These are phyloP conservation scores for Margaritifera margaritifera DNA, from an alignment of 2,888 invertebrate genomes.

Conservation along the genomic window DNA sequence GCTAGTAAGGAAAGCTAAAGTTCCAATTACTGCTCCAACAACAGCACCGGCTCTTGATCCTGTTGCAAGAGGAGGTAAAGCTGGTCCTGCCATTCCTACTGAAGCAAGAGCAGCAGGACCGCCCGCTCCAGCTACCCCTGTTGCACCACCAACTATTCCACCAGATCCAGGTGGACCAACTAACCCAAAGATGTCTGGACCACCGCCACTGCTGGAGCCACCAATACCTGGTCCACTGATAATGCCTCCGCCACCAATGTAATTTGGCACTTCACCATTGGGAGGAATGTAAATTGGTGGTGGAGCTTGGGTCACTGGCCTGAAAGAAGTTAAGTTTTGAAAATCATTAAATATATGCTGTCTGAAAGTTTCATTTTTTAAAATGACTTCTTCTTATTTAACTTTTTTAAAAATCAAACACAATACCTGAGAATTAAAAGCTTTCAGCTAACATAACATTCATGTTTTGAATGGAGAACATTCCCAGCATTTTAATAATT, in stretches of 20 bases:
- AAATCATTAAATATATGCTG: neutral
- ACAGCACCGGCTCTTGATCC: conserved; percentile 63
- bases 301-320: conserved; percentile 24
- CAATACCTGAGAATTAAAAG: no score
- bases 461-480: no score
- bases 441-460: no score
- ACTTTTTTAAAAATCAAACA: no score
- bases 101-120: conserved; percentile 40
- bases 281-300: conserved; percentile 30
- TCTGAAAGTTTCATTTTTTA: no score
- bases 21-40: conserved; percentile 59
- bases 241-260: conserved; percentile 45
- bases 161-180: conserved; percentile 16
- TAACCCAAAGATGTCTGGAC: neutral
- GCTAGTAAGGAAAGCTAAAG: conserved; percentile 56
- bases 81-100: conserved; percentile 29
- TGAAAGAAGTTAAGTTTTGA: conserved; percentile 4
- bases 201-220: conserved; percentile 27
- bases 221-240: conserved; percentile 40
- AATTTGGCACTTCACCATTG: conserved; percentile 22
- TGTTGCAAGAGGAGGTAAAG: conserved; percentile 33
- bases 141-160: conserved; percentile 28
- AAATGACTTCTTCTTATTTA: no score
- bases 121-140: conserved; percentile 21
- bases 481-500: no score